A percentile compares a stretch with the other conserved stretches of the same genome.
phyloP scores from a whole-genome alignment of 2,797 vertebrate genomes.

The Darevskia mixta region DNA sequence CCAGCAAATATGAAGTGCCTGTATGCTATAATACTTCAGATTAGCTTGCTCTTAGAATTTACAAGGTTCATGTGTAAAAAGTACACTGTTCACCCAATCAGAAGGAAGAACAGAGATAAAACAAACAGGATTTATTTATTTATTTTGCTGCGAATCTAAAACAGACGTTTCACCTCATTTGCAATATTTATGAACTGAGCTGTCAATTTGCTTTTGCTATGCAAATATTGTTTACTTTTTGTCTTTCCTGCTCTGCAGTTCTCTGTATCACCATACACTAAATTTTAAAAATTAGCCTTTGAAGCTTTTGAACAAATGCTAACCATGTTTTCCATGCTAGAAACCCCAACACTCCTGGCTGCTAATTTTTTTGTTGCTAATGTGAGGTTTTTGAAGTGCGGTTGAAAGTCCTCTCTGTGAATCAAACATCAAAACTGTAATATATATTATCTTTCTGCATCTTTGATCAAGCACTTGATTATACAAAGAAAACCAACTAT shows the following conservation, averaged over 20 bases:
- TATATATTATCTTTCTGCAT: constrained; percentile 44
- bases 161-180: constrained; percentile 51
- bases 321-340: constrained; percentile 50
- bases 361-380: constrained; percentile 65
- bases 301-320: constrained; percentile 61
- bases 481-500: constrained; percentile 46
- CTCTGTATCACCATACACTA: constrained; percentile 40
- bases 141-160: constrained; percentile 33
- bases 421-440: constrained; percentile 56
- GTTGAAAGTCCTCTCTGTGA: constrained; percentile 45
- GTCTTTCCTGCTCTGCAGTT: constrained; percentile 63
- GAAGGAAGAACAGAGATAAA: constrained; percentile 30
- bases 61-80: constrained; percentile 6
- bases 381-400: constrained; percentile 46
- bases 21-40: not conserved
- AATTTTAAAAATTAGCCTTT: constrained; percentile 62
- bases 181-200: constrained; percentile 67
- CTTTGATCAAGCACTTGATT: constrained; percentile 64
- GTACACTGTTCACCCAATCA: not conserved
- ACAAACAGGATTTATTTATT: constrained; percentile 9
- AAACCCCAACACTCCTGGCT: constrained; percentile 54
- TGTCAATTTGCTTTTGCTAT: constrained; percentile 65
- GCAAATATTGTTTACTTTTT: constrained; percentile 71
- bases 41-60: not conserved
- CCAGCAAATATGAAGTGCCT: constrained; percentile 12